Conservation (phyloP, 2,888 invertebrate species). For the Dendrolimus pini region DNA sequence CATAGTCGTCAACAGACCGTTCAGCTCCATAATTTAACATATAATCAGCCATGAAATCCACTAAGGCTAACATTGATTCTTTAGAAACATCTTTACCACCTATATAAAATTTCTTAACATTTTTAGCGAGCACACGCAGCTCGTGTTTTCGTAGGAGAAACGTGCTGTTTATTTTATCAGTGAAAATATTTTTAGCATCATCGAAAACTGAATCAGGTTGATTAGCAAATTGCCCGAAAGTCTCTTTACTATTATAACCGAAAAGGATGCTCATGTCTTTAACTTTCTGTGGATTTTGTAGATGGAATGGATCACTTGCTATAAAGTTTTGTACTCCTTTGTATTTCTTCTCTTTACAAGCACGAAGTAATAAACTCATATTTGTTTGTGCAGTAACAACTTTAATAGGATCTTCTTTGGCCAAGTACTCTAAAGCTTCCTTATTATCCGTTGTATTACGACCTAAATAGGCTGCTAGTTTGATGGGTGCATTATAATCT, state of each 20-base stretch:
- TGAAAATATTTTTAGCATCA: constrained; percentile 11
- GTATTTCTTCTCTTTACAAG: constrained; percentile 32
- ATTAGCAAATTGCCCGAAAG: constrained; percentile 20
- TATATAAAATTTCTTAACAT: constrained; percentile 24
- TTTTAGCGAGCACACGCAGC: constrained; percentile 17
- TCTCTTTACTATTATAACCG: constrained; percentile 40
- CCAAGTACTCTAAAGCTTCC: constrained; percentile 32
- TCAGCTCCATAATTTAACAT: constrained; percentile 29
- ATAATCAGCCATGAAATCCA: constrained; percentile 32
- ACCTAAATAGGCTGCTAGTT: constrained; percentile 35
- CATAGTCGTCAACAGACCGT: constrained; percentile 26
- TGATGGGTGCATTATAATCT: constrained; percentile 28
- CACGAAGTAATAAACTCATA: constrained; percentile 20
- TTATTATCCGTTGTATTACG: constrained; percentile 16
- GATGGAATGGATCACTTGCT: constrained; percentile 19
- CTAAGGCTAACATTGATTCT: constrained; percentile 24
- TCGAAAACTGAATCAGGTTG: constrained; percentile 19
- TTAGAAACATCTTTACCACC: constrained; percentile 23
- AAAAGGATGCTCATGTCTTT: constrained; percentile 26
- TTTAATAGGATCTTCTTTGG: constrained; percentile 23
- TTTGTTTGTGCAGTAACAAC: constrained; percentile 28
- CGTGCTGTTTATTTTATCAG: constrained; percentile 15
- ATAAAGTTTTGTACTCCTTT: constrained; percentile 25
- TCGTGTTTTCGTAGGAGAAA: constrained; percentile 16
- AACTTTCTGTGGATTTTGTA: constrained; percentile 19